Percentiles rank a stretch among this genome's conserved stretches.
phyloP scores from a whole-genome alignment of 2,113 vertebrate genomes.

The Bubo bubo region DNA sequence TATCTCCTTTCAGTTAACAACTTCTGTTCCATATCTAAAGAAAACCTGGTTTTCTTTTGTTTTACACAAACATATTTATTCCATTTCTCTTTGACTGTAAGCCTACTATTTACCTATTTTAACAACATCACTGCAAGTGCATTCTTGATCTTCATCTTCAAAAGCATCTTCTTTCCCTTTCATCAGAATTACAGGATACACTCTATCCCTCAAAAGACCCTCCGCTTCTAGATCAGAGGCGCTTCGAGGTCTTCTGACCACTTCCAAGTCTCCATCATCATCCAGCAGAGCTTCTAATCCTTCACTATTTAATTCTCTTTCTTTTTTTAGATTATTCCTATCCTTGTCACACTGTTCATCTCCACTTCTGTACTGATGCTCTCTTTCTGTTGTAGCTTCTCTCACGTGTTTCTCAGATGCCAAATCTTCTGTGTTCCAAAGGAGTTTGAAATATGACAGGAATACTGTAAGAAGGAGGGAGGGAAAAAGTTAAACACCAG shows the following conservation, averaged over 20 bases:
- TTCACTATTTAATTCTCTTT: not conserved
- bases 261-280: conserved; percentile 89
- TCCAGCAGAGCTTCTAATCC: conserved; percentile 72
- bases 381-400: not conserved
- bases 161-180: conserved; percentile 62
- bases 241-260: conserved; percentile 76
- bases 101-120: conserved; percentile 76
- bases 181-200: conserved; percentile 79
- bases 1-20: not conserved
- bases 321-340: not conserved
- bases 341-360: not conserved
- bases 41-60: not conserved
- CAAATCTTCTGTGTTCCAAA: conserved; percentile 61
- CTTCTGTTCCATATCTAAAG: not conserved
- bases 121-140: conserved; percentile 36
- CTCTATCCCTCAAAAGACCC: conserved; percentile 57
- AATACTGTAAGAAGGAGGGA: conserved; percentile 80
- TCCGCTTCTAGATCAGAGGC: not conserved
- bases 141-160: conserved; percentile 38
- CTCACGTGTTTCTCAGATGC: not conserved
- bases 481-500: not conserved
- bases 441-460: conserved; percentile 84
- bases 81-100: not conserved
- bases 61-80: not conserved
- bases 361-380: not conserved